Evolutionary conservation across 2,888 invertebrate species (phyloP), one percentile per base, ranked within the genome.

Genomic region (Sisyra terminalis): DNA sequence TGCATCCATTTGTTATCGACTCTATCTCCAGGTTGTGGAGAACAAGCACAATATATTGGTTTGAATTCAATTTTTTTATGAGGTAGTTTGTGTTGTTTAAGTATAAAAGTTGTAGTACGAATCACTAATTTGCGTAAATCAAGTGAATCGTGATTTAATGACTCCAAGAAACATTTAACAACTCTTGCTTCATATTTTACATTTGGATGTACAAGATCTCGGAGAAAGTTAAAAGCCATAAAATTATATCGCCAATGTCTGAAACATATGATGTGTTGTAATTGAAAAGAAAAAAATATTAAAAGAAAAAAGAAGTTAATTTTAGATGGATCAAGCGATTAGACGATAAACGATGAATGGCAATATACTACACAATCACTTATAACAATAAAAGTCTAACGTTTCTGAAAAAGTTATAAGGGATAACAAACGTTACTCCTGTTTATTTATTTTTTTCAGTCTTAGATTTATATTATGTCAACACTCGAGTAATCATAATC

Each of bases 161-260:
- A 68, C 29, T 72, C 65, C 0, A 79, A 61, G 50, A 81, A 74
- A 43, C 78, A 70, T 17, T 68, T 66, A 2, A 85, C 76, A 0
- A 77, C 72, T 8, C 66, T 58, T 0, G 73, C 58, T 1, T 81
- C 74, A 57, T 78, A 78, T 4, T 64, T 60, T 1, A 76, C 69
- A 56, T 85, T 80, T 1, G 77, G 68, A 46, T 88, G 78, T 1
- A 84, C 73, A 44, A 88, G 66, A 52, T 75, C 69, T 2, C 72
- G 70, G 7, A 90, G 61, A 63, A 89, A 74, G 47, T 74, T 73
- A 57, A 86, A 71, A 1, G 79, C 79, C 58, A 88, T 71, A 48
- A 78, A 71, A 40, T 79, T 70, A 48, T 86, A 84, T 39, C 87
- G 74, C 92, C 92, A 90, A 56, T 84, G 85, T 15, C 82, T 79